Conservation (phyloP, 2,888 invertebrate genomes). For the Cryptophagus acutangulus region DNA sequence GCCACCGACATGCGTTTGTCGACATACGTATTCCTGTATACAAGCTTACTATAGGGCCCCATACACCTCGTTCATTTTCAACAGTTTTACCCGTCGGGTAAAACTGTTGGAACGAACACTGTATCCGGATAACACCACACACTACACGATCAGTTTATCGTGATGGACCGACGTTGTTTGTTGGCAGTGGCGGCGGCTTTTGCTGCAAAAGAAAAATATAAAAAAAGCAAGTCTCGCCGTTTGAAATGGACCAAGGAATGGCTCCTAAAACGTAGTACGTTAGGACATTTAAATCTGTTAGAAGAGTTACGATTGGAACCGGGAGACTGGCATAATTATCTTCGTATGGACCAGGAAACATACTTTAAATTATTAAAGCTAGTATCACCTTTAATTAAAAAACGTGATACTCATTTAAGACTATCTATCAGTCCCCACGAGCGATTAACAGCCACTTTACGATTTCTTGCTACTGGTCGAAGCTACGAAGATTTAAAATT, state of each 20-base stretch:
- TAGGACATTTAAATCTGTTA: not conserved
- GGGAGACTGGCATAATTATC: not conserved
- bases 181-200: not conserved
- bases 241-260: not conserved
- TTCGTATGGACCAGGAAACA: not conserved
- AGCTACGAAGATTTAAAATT: constrained; percentile 13
- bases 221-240: not conserved
- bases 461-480: constrained; percentile 15
- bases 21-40: too few relatives aligned
- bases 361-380: constrained; percentile 18
- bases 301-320: not conserved
- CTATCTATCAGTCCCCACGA: constrained; percentile 12
- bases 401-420: constrained; percentile 15
- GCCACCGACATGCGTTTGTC: too few relatives aligned
- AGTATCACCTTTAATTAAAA: constrained; percentile 24
- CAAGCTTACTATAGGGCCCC: too few relatives aligned
- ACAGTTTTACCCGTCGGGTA: too few relatives aligned
- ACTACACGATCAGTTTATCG: too few relatives aligned
- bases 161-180: too few relatives aligned
- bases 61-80: too few relatives aligned
- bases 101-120: too few relatives aligned
- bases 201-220: not conserved
- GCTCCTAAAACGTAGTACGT: not conserved
- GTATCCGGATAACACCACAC: too few relatives aligned
- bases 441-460: constrained; percentile 12